Evolutionary conservation across 2,113 vertebrate genomes (phyloP), one percentile per base, ranked within the genome.

Genomic region (Cercocebus atys): DNA sequence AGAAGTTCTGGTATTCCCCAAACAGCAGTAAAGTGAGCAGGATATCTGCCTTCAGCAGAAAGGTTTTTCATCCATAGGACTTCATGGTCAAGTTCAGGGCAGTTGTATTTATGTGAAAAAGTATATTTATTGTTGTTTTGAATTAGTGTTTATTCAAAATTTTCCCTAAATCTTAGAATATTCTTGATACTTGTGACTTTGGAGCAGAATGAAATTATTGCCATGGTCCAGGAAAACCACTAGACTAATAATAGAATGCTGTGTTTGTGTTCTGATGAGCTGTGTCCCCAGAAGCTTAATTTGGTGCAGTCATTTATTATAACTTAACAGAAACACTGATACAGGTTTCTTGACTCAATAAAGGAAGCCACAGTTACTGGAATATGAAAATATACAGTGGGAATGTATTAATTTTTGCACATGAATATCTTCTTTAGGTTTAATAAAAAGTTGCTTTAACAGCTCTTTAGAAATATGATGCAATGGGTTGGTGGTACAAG

Each of bases 31-130:
- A 82, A 75, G 0, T 70, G 43, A 88, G 3, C 8, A 0, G 5
- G 1, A 4, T 79, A 93, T 47, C 7, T 40, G 4, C 57, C 72
- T 79, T 47, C 38, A 6, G 20, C 1, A 76, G 43, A 75, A 70
- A 76, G 52, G 14, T 38, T 90, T 66, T 50, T 90, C 13, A 23
- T 32, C 3, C 22, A 88, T 72, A 95, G 92, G 6, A 0, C 13
- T 35, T 47, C 0, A 4, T 52, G 0, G 6, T 61, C 20, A 95
- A 35, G 2, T 32, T 97, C 0, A 4, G 61, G 8, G 8, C 0
- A 73, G 1, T 10, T 90, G 45, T 5, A 1, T 35, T 70, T 45
- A 12, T 5, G 5, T 3, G 88, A 59, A 97, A 93, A 50, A 47
- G 22, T 73, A n/a, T 50, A 90, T 80, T 88, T 83, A 2, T 45